Evolutionary conservation across 2,888 invertebrate genomes (phyloP).

Genomic region (Spicauda simplicius): DNA sequence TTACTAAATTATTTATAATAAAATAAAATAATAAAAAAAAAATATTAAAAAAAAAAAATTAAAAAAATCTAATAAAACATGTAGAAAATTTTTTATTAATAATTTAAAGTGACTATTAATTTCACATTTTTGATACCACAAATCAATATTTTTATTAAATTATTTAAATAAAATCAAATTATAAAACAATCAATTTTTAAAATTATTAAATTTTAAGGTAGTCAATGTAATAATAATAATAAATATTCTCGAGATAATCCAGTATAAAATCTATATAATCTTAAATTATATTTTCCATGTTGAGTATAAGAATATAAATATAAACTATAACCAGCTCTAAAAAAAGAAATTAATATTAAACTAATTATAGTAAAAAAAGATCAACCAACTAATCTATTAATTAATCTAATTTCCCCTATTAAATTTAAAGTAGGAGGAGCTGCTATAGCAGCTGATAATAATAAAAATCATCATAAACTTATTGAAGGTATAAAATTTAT

Average conservation of each 20-base stretch:
- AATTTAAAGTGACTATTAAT: constrained; percentile 76
- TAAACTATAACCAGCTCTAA: constrained; percentile 87
- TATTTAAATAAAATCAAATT: constrained; percentile 86
- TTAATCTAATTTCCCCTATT: constrained; percentile 87
- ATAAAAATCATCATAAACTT: constrained; percentile 87
- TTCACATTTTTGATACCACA: constrained; percentile 87
- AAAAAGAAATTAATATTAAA: constrained; percentile 86
- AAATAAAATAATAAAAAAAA: constrained; percentile 73
- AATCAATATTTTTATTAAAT: constrained; percentile 89
- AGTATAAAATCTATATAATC: constrained; percentile 77
- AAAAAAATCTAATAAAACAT: constrained; percentile 81
- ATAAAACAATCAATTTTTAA: constrained; percentile 80
- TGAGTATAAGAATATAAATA: constrained; percentile 87
- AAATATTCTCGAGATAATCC: constrained; percentile 84
- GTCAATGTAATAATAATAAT: constrained; percentile 86
- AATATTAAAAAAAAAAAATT: constrained; percentile 76
- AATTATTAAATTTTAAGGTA: constrained; percentile 87
- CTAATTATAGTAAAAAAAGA: constrained; percentile 77
- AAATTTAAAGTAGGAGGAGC: constrained; percentile 88
- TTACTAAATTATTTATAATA: constrained; percentile 69
- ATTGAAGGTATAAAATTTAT: constrained; percentile 85
- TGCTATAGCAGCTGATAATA: constrained; percentile 86
- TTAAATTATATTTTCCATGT: constrained; percentile 83
- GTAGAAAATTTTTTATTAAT: constrained; percentile 71
- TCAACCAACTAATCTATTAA: constrained; percentile 85